Evolutionary conservation across 2,113 vertebrate species (phyloP).

Genomic region (Planiliza haematocheilus): DNA sequence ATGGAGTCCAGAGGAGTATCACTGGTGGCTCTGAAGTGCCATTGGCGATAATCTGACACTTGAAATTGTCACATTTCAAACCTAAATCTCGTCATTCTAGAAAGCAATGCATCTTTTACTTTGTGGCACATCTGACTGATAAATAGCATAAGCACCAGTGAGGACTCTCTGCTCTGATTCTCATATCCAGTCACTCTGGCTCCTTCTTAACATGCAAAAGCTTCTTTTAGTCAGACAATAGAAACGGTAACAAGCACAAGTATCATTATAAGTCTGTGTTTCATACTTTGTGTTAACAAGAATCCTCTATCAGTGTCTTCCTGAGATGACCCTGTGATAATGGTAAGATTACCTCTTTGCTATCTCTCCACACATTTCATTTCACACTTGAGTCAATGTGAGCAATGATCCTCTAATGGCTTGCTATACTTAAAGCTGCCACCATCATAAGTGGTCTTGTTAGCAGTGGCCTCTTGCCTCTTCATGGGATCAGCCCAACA

Average conservation of each 20-base stretch:
- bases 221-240: conserved; percentile 41
- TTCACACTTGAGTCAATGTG: conserved; percentile 72
- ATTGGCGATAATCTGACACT: conserved; percentile 54
- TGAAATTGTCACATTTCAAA: conserved; percentile 45
- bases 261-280: conserved; percentile 45
- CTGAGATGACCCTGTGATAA: conserved; percentile 72
- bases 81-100: conserved; percentile 24
- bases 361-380: conserved; percentile 68
- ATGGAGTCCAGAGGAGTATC: conserved; percentile 46
- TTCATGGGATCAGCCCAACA: conserved; percentile 71
- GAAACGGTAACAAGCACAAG: conserved; percentile 31
- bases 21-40: conserved; percentile 19
- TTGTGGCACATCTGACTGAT: conserved; percentile 12
- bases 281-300: conserved; percentile 47
- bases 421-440: conserved; percentile 76
- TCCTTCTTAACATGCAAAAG: not conserved
- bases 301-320: conserved; percentile 64
- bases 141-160: not conserved
- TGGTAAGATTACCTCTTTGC: conserved; percentile 64
- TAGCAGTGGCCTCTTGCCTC: conserved; percentile 67
- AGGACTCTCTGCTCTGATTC: not conserved
- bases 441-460: conserved; percentile 73
- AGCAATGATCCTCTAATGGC: conserved; percentile 77
- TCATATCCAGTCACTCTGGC: conserved; percentile 13
- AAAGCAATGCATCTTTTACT: conserved; percentile 15